Base-by-base conservation (phyloP, 1,140 invertebrate species). In the Ridgeia piscesae region DNA sequence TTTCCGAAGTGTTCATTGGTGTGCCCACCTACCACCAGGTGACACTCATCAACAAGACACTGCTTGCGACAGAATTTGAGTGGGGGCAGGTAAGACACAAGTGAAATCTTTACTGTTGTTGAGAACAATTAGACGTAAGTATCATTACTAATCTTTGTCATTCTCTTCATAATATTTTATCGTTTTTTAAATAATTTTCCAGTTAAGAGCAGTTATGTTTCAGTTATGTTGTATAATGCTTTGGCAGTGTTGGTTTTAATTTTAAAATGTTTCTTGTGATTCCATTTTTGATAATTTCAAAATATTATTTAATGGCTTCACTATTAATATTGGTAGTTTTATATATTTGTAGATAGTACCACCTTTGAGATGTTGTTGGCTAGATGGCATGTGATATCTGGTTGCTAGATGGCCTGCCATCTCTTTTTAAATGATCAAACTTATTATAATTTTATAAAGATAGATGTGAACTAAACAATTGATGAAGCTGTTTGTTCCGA, bases 31-130 rank as follows among this genome's bases (percentile, higher is more conserved):
- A 92, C 31, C 93, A 93, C 33, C 92, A 58, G 14, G 94, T 94
- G 17, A 92, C 92, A 31, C 92, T 95, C 31, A 58, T 94, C 92
- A 95, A 95, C 92, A 94, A 95, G 92, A 94, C 95, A 14, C 92
- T 94, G 6, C 88, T 95, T 42, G 90, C 93, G 0, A 93, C 94
- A 34, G 88, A 77, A 9, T 95, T 93, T 92, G 34, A 94, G 50
- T 94, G 93, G 93, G 92, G 93, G 91, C 33, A 94, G 93, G 94
- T 94, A 92, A 2, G 91, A 33, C 89, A 21, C 11, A 77, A 4
- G 58, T 31, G 4, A 21, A 77, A 21, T 17, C 58, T 21, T 21
- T 77, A 4, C 27, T 21, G 0, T 77, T 31, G 27, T 77, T 77
- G 17, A 77, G 27, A 77, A 77, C 27, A 77, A 14, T 31, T 9